Percentiles rank a stretch among this genome's conserved stretches.
Evolutionary conservation across 2,113 vertebrate species (phyloP).

Genomic region (Mellivora capensis): DNA sequence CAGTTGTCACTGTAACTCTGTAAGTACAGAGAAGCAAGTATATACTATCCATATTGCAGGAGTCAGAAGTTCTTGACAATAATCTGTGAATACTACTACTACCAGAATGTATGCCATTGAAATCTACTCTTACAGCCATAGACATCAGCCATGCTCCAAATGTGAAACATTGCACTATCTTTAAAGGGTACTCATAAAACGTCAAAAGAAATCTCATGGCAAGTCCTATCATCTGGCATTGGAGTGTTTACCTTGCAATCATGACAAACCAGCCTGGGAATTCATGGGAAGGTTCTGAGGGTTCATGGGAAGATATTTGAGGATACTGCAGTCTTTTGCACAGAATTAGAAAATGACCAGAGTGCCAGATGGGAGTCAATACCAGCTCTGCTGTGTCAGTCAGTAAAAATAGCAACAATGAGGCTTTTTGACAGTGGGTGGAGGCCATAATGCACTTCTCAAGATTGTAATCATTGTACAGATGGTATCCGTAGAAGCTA

Average conservation of each 20-base stretch:
- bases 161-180: background rate
- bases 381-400: background rate
- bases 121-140: background rate
- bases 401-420: background rate
- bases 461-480: background rate
- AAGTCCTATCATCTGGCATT: background rate
- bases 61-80: background rate
- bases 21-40: background rate
- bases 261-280: background rate
- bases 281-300: background rate
- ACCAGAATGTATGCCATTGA: background rate
- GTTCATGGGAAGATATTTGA: background rate
- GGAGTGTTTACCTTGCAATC: background rate
- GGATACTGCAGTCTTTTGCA: background rate
- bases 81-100: background rate
- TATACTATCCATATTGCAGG: background rate
- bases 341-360: slow-evolving; percentile 27
- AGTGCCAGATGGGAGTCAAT: background rate
- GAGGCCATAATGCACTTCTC: slow-evolving; percentile 6
- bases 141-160: background rate
- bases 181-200: background rate
- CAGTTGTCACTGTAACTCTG: background rate
- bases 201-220: background rate
- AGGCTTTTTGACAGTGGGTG: background rate
- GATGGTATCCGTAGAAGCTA: slow-evolving; percentile 44